These are phyloP conservation scores for Simalia tracyae DNA, from an alignment of 2,797 vertebrate genomes.

Conservation along the genomic window DNA sequence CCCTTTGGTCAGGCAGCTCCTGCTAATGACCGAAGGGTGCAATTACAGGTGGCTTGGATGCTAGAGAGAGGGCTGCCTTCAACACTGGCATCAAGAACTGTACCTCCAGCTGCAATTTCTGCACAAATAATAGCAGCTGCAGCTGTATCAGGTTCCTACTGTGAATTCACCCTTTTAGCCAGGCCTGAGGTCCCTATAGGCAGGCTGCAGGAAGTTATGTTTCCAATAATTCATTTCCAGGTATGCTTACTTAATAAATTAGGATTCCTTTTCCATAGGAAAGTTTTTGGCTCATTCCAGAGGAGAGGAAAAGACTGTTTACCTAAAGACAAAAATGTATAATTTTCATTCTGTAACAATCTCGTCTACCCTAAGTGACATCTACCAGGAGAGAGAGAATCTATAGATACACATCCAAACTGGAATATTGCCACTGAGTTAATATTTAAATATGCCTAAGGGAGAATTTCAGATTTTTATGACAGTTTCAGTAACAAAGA, in stretches of 20 bases:
- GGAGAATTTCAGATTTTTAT: conserved; percentile 42
- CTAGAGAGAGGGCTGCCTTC: not conserved
- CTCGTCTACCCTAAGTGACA: conserved; percentile 36
- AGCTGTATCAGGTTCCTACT: not conserved
- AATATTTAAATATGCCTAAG: conserved; percentile 38
- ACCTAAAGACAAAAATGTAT: conserved; percentile 29
- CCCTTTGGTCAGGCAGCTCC: not conserved
- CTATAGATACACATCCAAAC: conserved; percentile 11
- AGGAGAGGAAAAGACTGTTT: conserved; percentile 37
- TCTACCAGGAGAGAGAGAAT: not conserved
- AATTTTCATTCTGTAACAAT: conserved; percentile 45
- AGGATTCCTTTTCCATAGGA: not conserved
- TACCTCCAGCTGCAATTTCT: not conserved
- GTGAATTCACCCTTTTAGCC: not conserved
- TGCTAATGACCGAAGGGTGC: not conserved
- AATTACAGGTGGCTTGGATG: not conserved
- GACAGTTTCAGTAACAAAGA: conserved; percentile 31
- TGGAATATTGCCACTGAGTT: conserved; percentile 34
- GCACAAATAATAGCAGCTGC: not conserved
- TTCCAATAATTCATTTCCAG: not conserved
- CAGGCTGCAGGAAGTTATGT: not conserved
- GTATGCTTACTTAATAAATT: conserved; percentile 18
- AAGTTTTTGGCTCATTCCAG: conserved; percentile 33
- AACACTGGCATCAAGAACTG: not conserved
- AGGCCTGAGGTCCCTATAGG: not conserved